A percentile compares a stretch with the other conserved stretches of the same genome.
These are phyloP conservation scores for Bubalus kerabau DNA, from an alignment of 2,113 vertebrate genomes.

Conservation along the genomic window DNA sequence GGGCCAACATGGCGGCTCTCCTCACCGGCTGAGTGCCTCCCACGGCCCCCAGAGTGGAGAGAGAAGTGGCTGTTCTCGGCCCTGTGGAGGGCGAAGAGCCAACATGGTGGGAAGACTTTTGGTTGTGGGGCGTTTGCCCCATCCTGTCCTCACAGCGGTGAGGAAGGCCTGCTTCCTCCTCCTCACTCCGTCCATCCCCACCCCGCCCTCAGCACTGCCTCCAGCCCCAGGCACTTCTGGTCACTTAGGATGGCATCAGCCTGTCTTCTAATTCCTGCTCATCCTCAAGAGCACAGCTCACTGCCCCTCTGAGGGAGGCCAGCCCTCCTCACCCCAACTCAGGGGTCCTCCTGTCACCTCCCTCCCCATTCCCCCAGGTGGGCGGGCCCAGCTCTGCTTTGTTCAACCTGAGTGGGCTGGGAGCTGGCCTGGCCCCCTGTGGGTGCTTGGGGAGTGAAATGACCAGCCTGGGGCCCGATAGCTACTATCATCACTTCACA, in stretches of 20 bases:
- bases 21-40: not conserved
- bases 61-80: not conserved
- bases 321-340: rapidly evolving
- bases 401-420: not conserved
- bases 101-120: not conserved
- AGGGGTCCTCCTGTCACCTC: not conserved
- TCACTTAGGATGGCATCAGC: no score
- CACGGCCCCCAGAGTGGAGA: not conserved
- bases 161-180: not conserved
- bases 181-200: rapidly evolving
- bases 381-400: not conserved
- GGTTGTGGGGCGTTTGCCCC: rapidly evolving
- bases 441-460: not conserved
- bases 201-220: not conserved
- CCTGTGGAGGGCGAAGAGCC: not conserved
- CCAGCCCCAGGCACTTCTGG: not conserved
- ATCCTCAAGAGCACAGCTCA: not conserved
- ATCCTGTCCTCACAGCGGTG: not conserved
- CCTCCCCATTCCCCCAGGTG: not conserved
- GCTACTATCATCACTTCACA: not conserved
- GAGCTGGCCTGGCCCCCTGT: rapidly evolving
- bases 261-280: not conserved
- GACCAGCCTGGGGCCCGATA: no score
- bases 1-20: not conserved
- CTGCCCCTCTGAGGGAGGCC: not conserved